Evolutionary conservation across 1,140 invertebrate species (phyloP), one percentile per base, ranked within the genome.

Genomic region (Leptonema lineaticorne): DNA sequence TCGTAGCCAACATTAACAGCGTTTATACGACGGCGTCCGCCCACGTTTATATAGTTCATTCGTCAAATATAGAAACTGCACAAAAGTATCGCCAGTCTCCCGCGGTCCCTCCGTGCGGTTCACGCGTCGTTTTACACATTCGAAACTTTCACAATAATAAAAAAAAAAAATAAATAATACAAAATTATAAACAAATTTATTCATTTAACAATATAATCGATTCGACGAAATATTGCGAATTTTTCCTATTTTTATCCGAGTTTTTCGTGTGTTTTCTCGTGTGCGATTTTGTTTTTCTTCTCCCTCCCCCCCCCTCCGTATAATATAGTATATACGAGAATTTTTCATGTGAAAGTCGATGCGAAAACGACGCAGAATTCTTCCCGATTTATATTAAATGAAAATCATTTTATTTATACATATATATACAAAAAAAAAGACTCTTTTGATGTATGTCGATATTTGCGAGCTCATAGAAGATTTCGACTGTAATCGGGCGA

Each of bases 81-180:
- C 50, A 26, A 37, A 45, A 11, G n/a, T 33, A 50, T 76, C 77
- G 74, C 75, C 77, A 81, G 79, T 81, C 80, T 80, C 79, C 78
- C 78, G 78, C 72, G 78, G 80, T 82, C 80, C 77, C 81, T 82
- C 81, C 81, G 81, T 77, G 80, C 81, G 80, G 80, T 82, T 77
- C 76, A 78, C 81, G 79, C 75, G 81, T 77, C 75, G 72, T 78
- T 79, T 78, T 53, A 53, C 50, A 24, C 50, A 24, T 24, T 75
- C 77, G 75, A 74, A 75, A 46, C 20, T 26, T 53, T 53, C 50
- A 24, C 9, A 18, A 46, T 26, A n/a, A n/a, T n/a, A n/a, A n/a
- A n/a, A n/a, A n/a, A n/a, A n/a, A n/a, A n/a, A n/a, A n/a, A n/a
- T n/a, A n/a, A n/a, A n/a, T n/a, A n/a, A n/a, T n/a, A n/a, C n/a